Percentiles rank a stretch among this genome's conserved stretches.
phyloP scores from a whole-genome alignment of 2,888 invertebrate species.

The Dicranocentrus wangi region DNA sequence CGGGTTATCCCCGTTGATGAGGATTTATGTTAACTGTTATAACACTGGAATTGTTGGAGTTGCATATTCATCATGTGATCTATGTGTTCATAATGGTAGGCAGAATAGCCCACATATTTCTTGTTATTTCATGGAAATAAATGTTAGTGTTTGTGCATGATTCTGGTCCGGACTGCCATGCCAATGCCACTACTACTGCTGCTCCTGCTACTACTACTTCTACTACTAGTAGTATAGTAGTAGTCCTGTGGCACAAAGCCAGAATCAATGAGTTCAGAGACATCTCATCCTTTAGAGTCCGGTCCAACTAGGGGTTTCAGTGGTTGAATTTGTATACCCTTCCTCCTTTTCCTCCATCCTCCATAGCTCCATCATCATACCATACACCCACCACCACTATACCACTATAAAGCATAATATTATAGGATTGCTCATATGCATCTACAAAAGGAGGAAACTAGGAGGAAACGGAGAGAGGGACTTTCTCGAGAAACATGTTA shows the following conservation, averaged over 20 bases:
- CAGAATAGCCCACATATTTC: slow-evolving; percentile 6
- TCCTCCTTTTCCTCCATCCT: too few relatives aligned
- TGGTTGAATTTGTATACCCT: too few relatives aligned
- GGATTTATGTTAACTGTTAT: neutral
- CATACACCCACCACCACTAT: too few relatives aligned
- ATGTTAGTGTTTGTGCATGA: slow-evolving; percentile 38
- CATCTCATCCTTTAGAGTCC: neutral
- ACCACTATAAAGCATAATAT: too few relatives aligned
- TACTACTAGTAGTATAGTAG: neutral
- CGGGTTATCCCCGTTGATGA: slow-evolving; percentile 8
- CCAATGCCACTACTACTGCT: too few relatives aligned
- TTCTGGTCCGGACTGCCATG: too few relatives aligned
- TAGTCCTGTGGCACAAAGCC: slow-evolving; percentile 59
- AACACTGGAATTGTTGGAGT: neutral
- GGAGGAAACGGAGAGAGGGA: too few relatives aligned
- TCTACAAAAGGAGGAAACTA: too few relatives aligned
- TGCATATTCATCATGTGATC: slow-evolving; percentile 5
- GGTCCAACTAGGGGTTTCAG: too few relatives aligned
- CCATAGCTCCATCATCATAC: too few relatives aligned
- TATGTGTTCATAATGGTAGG: slow-evolving; percentile 32
- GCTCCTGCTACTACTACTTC: neutral
- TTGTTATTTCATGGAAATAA: slow-evolving; percentile 40
- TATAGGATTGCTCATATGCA: too few relatives aligned
- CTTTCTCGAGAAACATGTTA: too few relatives aligned
- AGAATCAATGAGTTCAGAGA: slow-evolving; percentile 63